phyloP scores from a whole-genome alignment of 1,140 invertebrate genomes.

The Drosophila ogumai region DNA sequence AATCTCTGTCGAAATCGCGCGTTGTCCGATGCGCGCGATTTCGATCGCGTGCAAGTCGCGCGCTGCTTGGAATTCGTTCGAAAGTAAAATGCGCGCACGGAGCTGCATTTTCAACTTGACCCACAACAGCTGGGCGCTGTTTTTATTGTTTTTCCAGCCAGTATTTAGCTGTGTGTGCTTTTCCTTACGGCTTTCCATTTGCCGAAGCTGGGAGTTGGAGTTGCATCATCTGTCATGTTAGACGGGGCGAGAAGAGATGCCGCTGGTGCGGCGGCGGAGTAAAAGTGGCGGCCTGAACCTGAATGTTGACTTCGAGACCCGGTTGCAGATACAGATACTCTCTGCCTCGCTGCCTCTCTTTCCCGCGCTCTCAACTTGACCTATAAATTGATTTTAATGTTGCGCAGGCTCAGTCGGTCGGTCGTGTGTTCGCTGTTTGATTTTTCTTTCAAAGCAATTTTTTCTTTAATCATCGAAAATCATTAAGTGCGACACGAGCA shows the following conservation, averaged over 20 bases:
- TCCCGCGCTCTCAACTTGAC: constrained; percentile 63
- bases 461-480: constrained; percentile 59
- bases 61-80: constrained; percentile 34
- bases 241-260: constrained; percentile 58
- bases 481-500: constrained; percentile 66
- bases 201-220: constrained; percentile 52
- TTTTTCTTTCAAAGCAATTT: constrained; percentile 61
- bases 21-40: constrained; percentile 42
- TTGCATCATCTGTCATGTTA: constrained; percentile 77
- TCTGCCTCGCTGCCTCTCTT: too few species aligned
- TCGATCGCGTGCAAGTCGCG: constrained; percentile 58
- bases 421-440: constrained; percentile 31
- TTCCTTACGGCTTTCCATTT: constrained; percentile 48
- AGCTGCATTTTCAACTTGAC: constrained; percentile 79
- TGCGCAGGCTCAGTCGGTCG: constrained; percentile 68
- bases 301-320: constrained; percentile 62
- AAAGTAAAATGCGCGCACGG: constrained; percentile 48
- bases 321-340: constrained; percentile 45
- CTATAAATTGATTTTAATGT: constrained; percentile 82
- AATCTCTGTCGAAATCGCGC: constrained; percentile 46
- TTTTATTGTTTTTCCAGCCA: constrained; percentile 24
- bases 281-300: constrained; percentile 73
- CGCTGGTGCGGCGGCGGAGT: constrained; percentile 47
- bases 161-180: constrained; percentile 25
- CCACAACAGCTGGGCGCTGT: constrained; percentile 54